Evolutionary conservation across 35 echinoderm and acorn worm genomes (phyloP).

Genomic region (Chiridota heheva): DNA sequence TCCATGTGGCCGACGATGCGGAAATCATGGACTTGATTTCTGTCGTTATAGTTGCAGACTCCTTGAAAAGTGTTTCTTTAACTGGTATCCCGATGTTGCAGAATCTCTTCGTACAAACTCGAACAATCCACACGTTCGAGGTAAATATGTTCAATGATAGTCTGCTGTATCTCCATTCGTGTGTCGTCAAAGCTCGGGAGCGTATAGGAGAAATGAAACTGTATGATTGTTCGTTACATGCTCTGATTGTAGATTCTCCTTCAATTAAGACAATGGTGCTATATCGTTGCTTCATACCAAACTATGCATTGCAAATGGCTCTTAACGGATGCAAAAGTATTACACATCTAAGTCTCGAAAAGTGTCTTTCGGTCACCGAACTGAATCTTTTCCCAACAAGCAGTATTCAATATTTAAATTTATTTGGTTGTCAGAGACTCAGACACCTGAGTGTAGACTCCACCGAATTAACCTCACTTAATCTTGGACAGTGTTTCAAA

Average conservation of each 20-base stretch:
- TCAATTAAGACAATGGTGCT: conserved; percentile 60
- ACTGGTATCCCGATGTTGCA: conserved; percentile 50
- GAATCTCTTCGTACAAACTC: conserved; percentile 75
- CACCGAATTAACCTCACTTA: conserved; percentile 48
- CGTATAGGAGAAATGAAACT: conserved; percentile 61
- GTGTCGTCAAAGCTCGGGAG: conserved; percentile 68
- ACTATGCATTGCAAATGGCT: conserved; percentile 83
- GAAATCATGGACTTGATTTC: conserved; percentile 60
- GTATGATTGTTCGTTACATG: conserved; percentile 75
- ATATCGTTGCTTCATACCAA: conserved; percentile 77
- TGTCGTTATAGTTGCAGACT: conserved; percentile 69
- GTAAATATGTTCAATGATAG: conserved; percentile 81
- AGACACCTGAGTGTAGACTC: conserved; percentile 52
- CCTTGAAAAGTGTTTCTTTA: conserved; percentile 58
- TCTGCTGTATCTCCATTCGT: conserved; percentile 56
- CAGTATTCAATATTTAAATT: conserved; percentile 67
- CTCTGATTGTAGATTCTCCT: conserved; percentile 68
- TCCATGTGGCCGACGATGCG: conserved; percentile 61
- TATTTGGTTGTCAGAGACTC: conserved; percentile 74
- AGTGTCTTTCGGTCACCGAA: conserved; percentile 66
- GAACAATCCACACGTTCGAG: conserved; percentile 61
- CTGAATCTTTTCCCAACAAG: conserved; percentile 33
- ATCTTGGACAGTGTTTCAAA: conserved; percentile 78
- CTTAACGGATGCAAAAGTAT: conserved; percentile 72
- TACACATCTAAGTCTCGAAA: conserved; percentile 78